phyloP scores from a whole-genome alignment of 2,113 vertebrate species.

The Todiramphus saurophagus region DNA sequence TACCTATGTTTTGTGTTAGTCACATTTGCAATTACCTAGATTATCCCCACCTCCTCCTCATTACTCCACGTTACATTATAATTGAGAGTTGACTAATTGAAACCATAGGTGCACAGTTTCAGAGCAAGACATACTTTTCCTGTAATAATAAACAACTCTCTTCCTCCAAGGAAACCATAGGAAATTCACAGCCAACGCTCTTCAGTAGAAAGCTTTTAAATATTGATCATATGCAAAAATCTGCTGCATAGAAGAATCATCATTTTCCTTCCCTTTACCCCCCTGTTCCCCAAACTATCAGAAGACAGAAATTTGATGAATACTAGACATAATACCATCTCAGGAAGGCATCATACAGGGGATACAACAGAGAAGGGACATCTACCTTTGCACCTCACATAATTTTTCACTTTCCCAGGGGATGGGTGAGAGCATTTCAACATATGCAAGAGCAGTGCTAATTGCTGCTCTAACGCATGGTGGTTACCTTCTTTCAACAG shows the following conservation, averaged over 20 bases:
- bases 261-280: not conserved
- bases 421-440: not conserved
- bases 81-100: slow-evolving; percentile 31
- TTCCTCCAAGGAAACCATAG: not conserved
- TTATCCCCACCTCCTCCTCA: slow-evolving; percentile 11
- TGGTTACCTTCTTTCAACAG: slow-evolving; percentile 42
- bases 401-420: not conserved
- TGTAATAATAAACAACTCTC: not conserved
- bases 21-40: slow-evolving; percentile 19
- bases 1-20: slow-evolving; percentile 42
- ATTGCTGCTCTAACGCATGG: not conserved
- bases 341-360: not conserved
- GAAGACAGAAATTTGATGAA: not conserved
- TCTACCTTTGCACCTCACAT: not conserved
- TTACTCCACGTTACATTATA: slow-evolving; percentile 29
- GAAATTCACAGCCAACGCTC: not conserved
- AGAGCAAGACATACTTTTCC: not conserved
- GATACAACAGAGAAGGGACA: not conserved
- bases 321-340: not conserved
- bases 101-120: slow-evolving; percentile 36
- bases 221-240: not conserved
- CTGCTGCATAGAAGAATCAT: not conserved
- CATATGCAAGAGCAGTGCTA: slow-evolving; percentile 11
- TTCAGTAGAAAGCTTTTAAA: not conserved
- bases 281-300: not conserved